Evolutionary conservation across 2,797 vertebrate genomes (phyloP).

Genomic region (Chromis chromis): DNA sequence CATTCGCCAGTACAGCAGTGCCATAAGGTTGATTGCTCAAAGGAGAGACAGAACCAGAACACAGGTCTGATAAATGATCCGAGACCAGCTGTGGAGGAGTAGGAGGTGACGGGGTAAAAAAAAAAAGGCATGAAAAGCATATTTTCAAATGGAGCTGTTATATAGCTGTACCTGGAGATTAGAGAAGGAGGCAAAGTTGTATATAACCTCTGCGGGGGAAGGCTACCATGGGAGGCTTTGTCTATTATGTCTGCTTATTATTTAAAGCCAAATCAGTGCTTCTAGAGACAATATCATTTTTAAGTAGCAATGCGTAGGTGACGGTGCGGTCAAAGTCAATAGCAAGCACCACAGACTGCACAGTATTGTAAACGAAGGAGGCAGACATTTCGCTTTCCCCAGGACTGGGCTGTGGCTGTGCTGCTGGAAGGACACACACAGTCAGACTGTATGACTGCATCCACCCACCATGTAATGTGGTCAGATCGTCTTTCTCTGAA

Average conservation of each 20-base stretch:
- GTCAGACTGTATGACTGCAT: constrained; percentile 38
- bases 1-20: not conserved
- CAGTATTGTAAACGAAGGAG: constrained; percentile 40
- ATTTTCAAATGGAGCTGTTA: constrained; percentile 38
- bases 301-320: constrained; percentile 24
- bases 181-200: constrained; percentile 41
- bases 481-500: constrained; percentile 32
- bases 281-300: constrained; percentile 22
- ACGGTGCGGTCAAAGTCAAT: constrained; percentile 24
- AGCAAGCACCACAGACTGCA: constrained; percentile 10
- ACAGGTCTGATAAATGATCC: constrained; percentile 13
- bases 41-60: not conserved
- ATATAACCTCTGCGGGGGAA: constrained; percentile 33
- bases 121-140: constrained; percentile 13
- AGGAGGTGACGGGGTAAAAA: constrained; percentile 7
- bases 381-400: constrained; percentile 49
- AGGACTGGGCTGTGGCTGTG: constrained; percentile 41
- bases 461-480: constrained; percentile 31
- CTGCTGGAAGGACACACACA: constrained; percentile 30
- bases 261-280: constrained; percentile 25
- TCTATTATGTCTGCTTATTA: constrained; percentile 32
- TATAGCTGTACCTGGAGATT: constrained; percentile 39
- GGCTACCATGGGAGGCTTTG: constrained; percentile 23
- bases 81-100: constrained; percentile 17
- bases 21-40: constrained; percentile 10